phyloP scores from a whole-genome alignment of 1,140 invertebrate species.

The Caenorhabditis latens region DNA sequence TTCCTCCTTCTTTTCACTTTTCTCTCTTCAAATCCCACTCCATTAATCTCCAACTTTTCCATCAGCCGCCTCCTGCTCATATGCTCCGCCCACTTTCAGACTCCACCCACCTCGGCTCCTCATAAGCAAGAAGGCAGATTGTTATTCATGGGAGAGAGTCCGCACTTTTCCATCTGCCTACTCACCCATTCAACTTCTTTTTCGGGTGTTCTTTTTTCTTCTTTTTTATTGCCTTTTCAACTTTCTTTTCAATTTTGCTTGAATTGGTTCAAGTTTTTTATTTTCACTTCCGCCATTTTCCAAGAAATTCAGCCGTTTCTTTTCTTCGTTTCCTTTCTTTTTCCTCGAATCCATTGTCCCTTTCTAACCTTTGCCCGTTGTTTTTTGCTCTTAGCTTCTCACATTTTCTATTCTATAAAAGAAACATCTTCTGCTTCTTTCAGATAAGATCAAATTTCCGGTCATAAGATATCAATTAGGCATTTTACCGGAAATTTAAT shows the following conservation, averaged over 20 bases:
- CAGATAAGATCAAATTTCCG: constrained; percentile 10
- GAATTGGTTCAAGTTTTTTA: not conserved
- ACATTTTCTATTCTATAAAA: not conserved
- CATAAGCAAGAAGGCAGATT: not conserved
- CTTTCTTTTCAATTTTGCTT: constrained; percentile 1
- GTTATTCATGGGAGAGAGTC: not conserved
- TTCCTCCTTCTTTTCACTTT: not conserved
- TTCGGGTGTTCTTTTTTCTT: constrained; percentile 31
- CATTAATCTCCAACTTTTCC: constrained; percentile 33
- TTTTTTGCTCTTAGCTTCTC: not conserved
- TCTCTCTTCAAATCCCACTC: not conserved
- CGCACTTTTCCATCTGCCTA: not conserved
- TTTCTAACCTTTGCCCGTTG: constrained; percentile 1
- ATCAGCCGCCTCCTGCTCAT: not conserved
- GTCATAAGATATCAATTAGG: constrained; percentile 19
- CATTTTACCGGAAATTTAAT: not conserved
- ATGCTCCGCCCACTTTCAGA: not conserved
- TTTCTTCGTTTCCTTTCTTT: not conserved
- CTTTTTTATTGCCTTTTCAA: not conserved
- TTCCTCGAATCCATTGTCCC: not conserved
- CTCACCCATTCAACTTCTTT: not conserved
- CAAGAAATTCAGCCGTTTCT: constrained; percentile 31
- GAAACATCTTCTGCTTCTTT: not conserved
- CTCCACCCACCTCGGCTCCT: constrained; percentile 7
- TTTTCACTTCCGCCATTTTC: constrained; percentile 38